These are phyloP conservation scores for Drosophila longiperda DNA, from an alignment of 2,888 invertebrate genomes.

Conservation along the genomic window DNA sequence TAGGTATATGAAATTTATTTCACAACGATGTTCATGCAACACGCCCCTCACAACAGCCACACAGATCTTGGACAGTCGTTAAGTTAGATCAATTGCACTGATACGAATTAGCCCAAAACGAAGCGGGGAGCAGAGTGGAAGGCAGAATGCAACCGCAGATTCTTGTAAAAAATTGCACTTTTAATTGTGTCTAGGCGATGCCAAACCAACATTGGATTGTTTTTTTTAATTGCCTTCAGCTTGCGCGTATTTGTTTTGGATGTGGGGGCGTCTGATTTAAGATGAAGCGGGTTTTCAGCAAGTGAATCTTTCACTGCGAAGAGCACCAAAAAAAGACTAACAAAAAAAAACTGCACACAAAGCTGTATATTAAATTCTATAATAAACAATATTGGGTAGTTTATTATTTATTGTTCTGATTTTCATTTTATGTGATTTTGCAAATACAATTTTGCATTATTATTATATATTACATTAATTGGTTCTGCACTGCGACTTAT, in stretches of 20 bases:
- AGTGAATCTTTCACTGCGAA: slow-evolving; percentile 33
- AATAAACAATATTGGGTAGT: neutral
- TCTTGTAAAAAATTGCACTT: slow-evolving; percentile 65
- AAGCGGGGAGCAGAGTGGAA: slow-evolving; percentile 35
- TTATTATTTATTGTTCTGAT: neutral
- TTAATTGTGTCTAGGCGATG: slow-evolving; percentile 49
- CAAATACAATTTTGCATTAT: too few species aligned
- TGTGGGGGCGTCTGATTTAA: slow-evolving; percentile 19
- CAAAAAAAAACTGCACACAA: neutral
- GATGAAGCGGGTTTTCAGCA: neutral
- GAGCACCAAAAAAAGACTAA: neutral
- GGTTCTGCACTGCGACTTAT: too few species aligned
- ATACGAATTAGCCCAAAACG: slow-evolving; percentile 68
- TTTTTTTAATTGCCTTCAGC: slow-evolving; percentile 59
- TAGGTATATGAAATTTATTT: slow-evolving; percentile 74
- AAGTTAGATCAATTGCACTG: slow-evolving; percentile 61
- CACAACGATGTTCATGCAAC: slow-evolving; percentile 57
- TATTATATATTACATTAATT: too few species aligned
- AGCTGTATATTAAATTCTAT: neutral
- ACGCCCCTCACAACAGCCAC: slow-evolving; percentile 64
- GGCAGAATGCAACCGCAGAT: slow-evolving; percentile 44
- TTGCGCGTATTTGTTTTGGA: slow-evolving; percentile 49
- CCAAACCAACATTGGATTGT: slow-evolving; percentile 42
- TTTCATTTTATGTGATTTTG: rapidly evolving
- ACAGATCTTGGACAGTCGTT: slow-evolving; percentile 29